Evolutionary conservation across 2,113 vertebrate species (phyloP), one percentile per base, ranked within the genome.

Genomic region (Microcebus griseorufus): DNA sequence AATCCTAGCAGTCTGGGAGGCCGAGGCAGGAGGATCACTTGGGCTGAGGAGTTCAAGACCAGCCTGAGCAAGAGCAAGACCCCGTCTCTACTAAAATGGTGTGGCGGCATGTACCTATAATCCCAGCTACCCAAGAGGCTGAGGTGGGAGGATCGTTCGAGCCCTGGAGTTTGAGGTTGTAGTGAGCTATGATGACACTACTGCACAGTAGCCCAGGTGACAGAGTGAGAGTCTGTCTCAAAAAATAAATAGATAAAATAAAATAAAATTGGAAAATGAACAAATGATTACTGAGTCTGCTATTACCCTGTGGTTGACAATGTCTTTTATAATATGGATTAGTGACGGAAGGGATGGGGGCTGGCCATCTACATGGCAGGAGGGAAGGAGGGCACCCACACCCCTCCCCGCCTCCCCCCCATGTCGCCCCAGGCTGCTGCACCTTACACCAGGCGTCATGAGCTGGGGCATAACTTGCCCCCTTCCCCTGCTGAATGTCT

Each of bases 361-460:
- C 87, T 79, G 64, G 32, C 39, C 1, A 0, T 4, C 20, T 48
- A 58, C 72, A 32, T 29, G 72, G 6, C 45, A 5, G 55, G 29
- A 17, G 3, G 25, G 39, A 72, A 48, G 7, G 9, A 23, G 25
- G 48, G 16, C 6, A 2, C 42, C 37, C 37, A 3, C 25, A 18
- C 7, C 51, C 42, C 73, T 88, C 27, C 0, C 62, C 13, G 4
- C 62, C 62, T 64, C 1, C 4, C 53, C 18, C 51, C 58, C 42
- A 0, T 0, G 0, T 37, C 48, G 7, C 45, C 86, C 76, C 48
- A 14, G 34, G 32, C 62, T 58, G 55, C 60, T 17, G 42, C 11
- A 4, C 45, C 62, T 39, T 1, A 0, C 0, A 7, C 65, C 22
- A 3, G 1, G 51, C 14, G 0, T 48, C 9, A 0, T 0, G 13